Evolutionary conservation across 2,797 vertebrate genomes (phyloP).

Genomic region (Anguilla marmorata): DNA sequence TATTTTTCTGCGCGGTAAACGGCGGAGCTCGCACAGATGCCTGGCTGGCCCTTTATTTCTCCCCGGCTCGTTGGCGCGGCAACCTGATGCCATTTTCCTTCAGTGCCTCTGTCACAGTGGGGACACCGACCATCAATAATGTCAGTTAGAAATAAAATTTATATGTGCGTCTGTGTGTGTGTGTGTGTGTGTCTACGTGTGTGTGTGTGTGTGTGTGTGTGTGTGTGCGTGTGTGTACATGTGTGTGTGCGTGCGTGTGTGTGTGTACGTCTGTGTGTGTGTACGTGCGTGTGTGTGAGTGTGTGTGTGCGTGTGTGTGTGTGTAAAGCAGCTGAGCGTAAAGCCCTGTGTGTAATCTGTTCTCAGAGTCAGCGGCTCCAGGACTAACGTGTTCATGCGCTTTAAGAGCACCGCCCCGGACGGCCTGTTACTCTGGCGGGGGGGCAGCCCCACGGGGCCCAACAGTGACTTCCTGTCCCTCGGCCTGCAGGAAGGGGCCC

Average conservation of each 20-base stretch:
- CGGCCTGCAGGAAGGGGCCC: conserved; percentile 84
- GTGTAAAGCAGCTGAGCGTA: background rate
- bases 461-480: conserved; percentile 93
- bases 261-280: too few species aligned
- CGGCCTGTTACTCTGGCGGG: conserved; percentile 90
- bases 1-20: background rate
- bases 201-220: background rate
- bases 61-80: background rate
- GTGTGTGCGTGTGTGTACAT: too few species aligned
- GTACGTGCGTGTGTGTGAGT: too few species aligned
- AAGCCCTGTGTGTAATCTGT: background rate
- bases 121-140: background rate
- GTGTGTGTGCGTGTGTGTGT: too few species aligned
- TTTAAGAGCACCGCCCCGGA: conserved; percentile 90
- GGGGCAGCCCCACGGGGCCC: conserved; percentile 83
- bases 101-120: background rate
- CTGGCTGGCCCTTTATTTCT: background rate
- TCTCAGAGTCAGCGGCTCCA: conserved; percentile 85
- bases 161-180: background rate
- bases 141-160: background rate
- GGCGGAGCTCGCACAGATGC: background rate
- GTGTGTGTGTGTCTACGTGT: background rate
- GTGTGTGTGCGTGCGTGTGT: too few species aligned
- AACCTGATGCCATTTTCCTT: background rate
- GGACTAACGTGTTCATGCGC: conserved; percentile 88